Evolutionary conservation across 2,113 vertebrate species (phyloP).

Genomic region (Eulemur rufifrons): DNA sequence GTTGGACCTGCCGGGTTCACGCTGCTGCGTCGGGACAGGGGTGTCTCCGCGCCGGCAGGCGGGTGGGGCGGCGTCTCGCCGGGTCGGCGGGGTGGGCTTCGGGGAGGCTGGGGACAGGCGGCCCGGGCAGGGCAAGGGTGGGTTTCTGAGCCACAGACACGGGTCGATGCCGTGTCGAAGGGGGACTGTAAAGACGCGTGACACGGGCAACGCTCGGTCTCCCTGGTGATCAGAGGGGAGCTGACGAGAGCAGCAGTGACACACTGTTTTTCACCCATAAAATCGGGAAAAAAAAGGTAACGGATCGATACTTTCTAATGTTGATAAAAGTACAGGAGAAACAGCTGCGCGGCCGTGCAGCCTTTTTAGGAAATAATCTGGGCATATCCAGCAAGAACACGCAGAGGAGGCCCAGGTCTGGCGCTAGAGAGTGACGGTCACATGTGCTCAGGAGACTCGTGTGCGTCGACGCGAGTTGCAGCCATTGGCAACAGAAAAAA

Average conservation of each 20-base stretch:
- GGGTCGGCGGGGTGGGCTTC: rapidly evolving
- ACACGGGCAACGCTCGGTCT: rapidly evolving
- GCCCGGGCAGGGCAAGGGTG: rapidly evolving
- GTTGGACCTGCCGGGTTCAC: rapidly evolving
- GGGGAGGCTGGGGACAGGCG: not conserved
- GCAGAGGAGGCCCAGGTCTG: not conserved
- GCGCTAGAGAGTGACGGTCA: rapidly evolving
- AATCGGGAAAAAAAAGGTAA: rapidly evolving
- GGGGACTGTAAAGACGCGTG: not conserved
- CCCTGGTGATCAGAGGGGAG: not conserved
- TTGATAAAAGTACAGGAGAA: rapidly evolving
- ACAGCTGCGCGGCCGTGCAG: rapidly evolving
- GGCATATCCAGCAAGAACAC: rapidly evolving
- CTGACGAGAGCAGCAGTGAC: rapidly evolving
- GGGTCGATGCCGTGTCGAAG: rapidly evolving
- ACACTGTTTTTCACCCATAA: rapidly evolving
- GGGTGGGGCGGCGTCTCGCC: rapidly evolving
- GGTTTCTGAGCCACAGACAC: not conserved
- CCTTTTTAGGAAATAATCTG: too few species aligned
- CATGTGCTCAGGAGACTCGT: rapidly evolving
- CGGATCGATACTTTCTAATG: rapidly evolving
- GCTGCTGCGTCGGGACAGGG: rapidly evolving
- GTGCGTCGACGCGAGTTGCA: rapidly evolving
- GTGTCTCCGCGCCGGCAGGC: rapidly evolving
- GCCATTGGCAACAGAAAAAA: not conserved